Evolutionary conservation across 2,113 vertebrate species (phyloP).

Genomic region (Formicarius rufipectus): DNA sequence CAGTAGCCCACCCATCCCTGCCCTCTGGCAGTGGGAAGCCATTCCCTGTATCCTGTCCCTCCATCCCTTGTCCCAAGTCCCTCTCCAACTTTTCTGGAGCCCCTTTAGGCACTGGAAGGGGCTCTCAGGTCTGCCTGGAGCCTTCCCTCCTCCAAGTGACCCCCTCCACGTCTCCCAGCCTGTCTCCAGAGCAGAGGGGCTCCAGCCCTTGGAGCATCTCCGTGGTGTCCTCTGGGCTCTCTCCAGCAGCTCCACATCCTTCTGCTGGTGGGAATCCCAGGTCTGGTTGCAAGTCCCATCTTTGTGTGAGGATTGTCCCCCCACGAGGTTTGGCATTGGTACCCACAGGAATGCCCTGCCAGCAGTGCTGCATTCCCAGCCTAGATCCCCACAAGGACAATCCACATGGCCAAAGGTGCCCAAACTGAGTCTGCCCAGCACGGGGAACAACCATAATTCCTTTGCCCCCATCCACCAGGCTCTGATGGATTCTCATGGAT

Average conservation of each 20-base stretch:
- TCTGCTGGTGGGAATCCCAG: not conserved
- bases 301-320: not conserved
- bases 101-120: not conserved
- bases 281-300: not conserved
- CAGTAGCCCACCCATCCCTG: rapidly evolving
- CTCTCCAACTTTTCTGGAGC: not conserved
- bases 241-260: rapidly evolving
- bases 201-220: not conserved
- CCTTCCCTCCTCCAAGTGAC: not conserved
- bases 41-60: not conserved
- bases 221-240: rapidly evolving
- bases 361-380: not conserved
- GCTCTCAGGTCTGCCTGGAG: not conserved
- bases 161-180: not conserved
- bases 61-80: not conserved
- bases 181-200: not conserved
- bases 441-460: too few species aligned
- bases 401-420: rapidly evolving
- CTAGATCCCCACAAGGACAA: rapidly evolving
- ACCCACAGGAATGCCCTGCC: not conserved
- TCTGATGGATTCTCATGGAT: not conserved
- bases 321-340: not conserved
- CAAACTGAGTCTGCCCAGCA: rapidly evolving
- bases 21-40: not conserved
- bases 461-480: not conserved